phyloP scores from a whole-genome alignment of 2,113 vertebrate species.

The Pristiophorus japonicus region DNA sequence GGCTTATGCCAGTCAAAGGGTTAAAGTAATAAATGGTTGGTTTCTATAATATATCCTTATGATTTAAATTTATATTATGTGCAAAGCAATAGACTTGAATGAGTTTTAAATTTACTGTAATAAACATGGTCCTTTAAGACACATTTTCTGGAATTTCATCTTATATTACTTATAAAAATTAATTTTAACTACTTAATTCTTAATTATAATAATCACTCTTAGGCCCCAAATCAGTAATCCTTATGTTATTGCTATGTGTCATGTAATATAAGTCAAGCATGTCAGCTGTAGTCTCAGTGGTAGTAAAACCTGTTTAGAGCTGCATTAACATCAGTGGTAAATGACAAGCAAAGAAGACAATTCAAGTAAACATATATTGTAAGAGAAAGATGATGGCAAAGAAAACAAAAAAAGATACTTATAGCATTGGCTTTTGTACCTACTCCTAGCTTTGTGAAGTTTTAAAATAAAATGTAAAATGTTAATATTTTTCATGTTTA shows the following conservation, averaged over 20 bases:
- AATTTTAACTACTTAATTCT: slow-evolving; percentile 39
- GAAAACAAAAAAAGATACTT: neutral
- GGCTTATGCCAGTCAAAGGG: slow-evolving; percentile 25
- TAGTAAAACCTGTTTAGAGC: slow-evolving; percentile 36
- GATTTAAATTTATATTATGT: slow-evolving; percentile 38
- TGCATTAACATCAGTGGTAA: slow-evolving; percentile 27
- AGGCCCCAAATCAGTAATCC: slow-evolving; percentile 38
- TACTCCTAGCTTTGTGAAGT: neutral
- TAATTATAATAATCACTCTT: slow-evolving; percentile 38
- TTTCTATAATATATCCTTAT: slow-evolving; percentile 35
- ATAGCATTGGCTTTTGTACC: too few species aligned
- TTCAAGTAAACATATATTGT: slow-evolving; percentile 25
- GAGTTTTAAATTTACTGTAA: slow-evolving; percentile 37
- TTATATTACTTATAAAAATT: slow-evolving; percentile 37
- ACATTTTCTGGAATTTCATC: slow-evolving; percentile 35
- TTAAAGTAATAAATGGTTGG: slow-evolving; percentile 36
- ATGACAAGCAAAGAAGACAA: slow-evolving; percentile 23
- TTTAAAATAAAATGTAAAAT: neutral
- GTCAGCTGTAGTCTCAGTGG: slow-evolving; percentile 33
- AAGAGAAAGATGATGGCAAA: neutral
- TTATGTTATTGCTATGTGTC: slow-evolving; percentile 36
- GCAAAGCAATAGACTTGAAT: slow-evolving; percentile 33
- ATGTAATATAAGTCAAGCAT: slow-evolving; percentile 37
- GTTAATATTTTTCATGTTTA: neutral
- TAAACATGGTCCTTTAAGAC: slow-evolving; percentile 37